These are phyloP conservation scores for Argyresthia albistria DNA, from an alignment of 2,888 invertebrate genomes.

Conservation along the genomic window DNA sequence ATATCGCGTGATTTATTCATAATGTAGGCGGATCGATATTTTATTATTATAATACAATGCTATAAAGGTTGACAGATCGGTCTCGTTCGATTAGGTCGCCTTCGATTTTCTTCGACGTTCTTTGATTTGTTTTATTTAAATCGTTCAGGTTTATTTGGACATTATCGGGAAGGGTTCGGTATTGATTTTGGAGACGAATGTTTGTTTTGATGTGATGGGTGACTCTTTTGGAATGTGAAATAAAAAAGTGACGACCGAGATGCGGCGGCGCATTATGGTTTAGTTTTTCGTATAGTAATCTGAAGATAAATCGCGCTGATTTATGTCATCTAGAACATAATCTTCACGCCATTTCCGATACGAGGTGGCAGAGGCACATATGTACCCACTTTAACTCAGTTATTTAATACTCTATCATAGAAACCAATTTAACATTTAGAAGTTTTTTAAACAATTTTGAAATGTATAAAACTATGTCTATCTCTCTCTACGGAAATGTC, in stretches of 20 bases:
- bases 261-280: not conserved
- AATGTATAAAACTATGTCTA: too few species aligned
- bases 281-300: not conserved
- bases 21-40: slow-evolving; percentile 23
- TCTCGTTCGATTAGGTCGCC: slow-evolving; percentile 40
- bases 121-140: slow-evolving; percentile 46
- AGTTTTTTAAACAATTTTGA: too few species aligned
- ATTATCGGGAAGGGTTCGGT: slow-evolving; percentile 55
- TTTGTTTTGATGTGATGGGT: slow-evolving; percentile 58
- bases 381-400: too few species aligned
- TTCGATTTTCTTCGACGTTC: slow-evolving; percentile 17
- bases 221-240: slow-evolving; percentile 31
- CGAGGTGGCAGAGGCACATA: too few species aligned
- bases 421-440: too few species aligned
- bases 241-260: slow-evolving; percentile 17
- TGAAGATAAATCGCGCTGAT: too few species aligned
- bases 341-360: too few species aligned
- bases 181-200: slow-evolving; percentile 57
- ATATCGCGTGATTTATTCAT: slow-evolving; percentile 32
- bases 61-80: slow-evolving; percentile 62
- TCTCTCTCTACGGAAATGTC: too few species aligned
- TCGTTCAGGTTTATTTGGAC: slow-evolving; percentile 48
- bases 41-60: slow-evolving; percentile 35
- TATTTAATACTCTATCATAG: too few species aligned
- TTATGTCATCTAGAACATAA: too few species aligned